Conservation (phyloP, 2,113 vertebrate genomes). For the Paradisaea rubra region DNA sequence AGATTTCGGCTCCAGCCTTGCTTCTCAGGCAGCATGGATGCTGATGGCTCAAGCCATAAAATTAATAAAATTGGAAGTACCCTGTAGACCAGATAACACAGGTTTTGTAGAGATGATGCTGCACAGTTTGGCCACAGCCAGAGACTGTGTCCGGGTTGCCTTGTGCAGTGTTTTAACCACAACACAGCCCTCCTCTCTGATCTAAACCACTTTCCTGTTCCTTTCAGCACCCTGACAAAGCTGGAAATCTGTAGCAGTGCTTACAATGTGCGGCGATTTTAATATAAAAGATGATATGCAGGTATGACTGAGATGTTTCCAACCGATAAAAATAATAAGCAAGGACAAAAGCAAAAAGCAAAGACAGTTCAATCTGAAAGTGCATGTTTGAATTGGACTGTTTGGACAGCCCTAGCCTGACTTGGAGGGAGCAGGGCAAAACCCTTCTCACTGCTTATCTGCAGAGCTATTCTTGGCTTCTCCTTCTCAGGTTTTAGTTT, state of each 20-base stretch:
- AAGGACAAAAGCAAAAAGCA: background rate
- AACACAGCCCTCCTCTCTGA: background rate
- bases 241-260: background rate
- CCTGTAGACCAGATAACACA: background rate
- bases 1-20: background rate
- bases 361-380: background rate
- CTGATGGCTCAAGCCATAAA: background rate
- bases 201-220: background rate
- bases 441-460: background rate
- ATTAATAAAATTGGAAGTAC: background rate
- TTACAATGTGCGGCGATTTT: background rate
- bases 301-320: background rate
- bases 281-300: background rate
- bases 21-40: background rate
- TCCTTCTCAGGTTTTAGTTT: background rate
- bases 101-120: background rate
- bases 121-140: background rate
- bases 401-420: background rate
- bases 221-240: background rate
- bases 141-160: background rate
- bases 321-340: background rate
- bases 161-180: background rate
- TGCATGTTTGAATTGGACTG: background rate
- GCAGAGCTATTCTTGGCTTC: background rate
- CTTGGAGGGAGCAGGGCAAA: background rate